Conservation (phyloP, 2,888 invertebrate genomes). For the Epicampocera succincta region DNA sequence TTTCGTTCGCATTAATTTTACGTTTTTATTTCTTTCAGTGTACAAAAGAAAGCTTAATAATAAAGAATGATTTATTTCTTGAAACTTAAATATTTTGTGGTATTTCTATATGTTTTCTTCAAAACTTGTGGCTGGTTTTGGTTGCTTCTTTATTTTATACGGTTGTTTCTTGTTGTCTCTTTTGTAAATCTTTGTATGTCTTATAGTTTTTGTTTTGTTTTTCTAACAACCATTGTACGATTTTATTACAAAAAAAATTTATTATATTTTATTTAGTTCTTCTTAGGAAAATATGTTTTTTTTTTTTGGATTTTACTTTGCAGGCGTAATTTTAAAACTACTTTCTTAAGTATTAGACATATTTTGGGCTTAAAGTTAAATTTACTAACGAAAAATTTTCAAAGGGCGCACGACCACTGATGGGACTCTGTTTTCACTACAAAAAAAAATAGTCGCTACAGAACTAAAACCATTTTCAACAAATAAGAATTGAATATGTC, state of each 20-base stretch:
- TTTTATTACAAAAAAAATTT: conserved; percentile 43
- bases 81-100: conserved; percentile 11
- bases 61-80: conserved; percentile 10
- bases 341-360: conserved; percentile 35
- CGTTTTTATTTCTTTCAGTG: not conserved
- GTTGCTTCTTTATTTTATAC: conserved; percentile 65
- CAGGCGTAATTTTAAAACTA: conserved; percentile 66
- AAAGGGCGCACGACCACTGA: not conserved
- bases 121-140: conserved; percentile 51
- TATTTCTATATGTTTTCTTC: conserved; percentile 28
- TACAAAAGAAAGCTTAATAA: conserved; percentile 11
- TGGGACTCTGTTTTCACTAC: not conserved
- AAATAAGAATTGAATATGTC: no score
- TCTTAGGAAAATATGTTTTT: conserved; percentile 62
- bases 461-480: no score
- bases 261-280: conserved; percentile 24
- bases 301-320: conserved; percentile 43
- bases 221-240: conserved; percentile 59
- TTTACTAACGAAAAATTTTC: conserved; percentile 42
- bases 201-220: conserved; percentile 19
- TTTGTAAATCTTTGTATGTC: conserved; percentile 44
- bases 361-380: conserved; percentile 34
- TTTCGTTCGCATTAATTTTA: conserved; percentile 20
- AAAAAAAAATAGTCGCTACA: no score
- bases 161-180: conserved; percentile 38